Conservation (phyloP, 2,888 invertebrate species). For the Euplexia lucipara region DNA sequence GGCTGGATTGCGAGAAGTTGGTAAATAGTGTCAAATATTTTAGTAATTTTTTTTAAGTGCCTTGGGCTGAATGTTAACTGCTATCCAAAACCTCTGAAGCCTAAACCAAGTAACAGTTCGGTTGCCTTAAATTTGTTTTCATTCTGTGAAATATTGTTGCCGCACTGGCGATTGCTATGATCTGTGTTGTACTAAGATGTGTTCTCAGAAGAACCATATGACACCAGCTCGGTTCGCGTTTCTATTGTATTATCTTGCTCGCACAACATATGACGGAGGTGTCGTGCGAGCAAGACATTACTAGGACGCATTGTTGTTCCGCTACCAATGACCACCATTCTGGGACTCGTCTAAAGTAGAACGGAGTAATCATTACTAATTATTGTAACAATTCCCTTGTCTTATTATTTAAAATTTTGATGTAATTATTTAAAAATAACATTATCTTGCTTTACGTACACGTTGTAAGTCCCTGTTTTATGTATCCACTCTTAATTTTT, state of each 20-base stretch:
- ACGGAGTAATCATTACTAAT: conserved; percentile 35
- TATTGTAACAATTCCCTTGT: conserved; percentile 30
- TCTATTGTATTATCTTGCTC: no score
- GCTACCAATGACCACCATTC: no score
- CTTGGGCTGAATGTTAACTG: conserved; percentile 42
- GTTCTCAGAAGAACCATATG: conserved; percentile 1
- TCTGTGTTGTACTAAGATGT: conserved; percentile 10
- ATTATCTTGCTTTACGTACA: conserved; percentile 26
- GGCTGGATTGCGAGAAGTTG: conserved; percentile 19
- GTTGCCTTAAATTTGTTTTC: conserved; percentile 22
- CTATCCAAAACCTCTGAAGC: conserved; percentile 28
- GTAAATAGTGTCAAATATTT: conserved; percentile 49
- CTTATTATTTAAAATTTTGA: conserved; percentile 33
- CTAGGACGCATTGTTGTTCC: conserved; percentile 1
- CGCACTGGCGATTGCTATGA: conserved; percentile 39
- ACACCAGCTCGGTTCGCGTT: no score
- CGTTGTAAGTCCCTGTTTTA: conserved; percentile 1
- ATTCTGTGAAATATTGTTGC: conserved; percentile 23
- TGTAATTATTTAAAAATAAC: conserved; percentile 23
- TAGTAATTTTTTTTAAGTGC: conserved; percentile 53
- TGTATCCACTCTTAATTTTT: conserved; percentile 17
- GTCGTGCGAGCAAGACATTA: conserved; percentile 5
- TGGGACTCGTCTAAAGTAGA: neutral
- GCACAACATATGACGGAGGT: neutral
- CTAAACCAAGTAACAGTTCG: conserved; percentile 49